Conservation (phyloP, 2,797 vertebrate genomes). For the Thamnophis elegans region DNA sequence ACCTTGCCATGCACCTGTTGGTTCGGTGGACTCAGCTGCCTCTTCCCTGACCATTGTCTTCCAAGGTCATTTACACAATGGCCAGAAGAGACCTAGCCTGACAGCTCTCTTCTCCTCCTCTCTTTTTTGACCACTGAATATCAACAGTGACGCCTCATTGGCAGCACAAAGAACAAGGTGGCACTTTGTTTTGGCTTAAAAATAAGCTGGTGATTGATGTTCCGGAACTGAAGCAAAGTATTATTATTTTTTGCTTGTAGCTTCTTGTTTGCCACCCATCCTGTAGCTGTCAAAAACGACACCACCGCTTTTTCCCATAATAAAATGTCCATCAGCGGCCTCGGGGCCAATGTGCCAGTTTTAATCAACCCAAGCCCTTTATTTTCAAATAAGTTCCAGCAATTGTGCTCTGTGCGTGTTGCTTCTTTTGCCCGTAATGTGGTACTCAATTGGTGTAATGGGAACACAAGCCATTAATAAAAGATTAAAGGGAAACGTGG, state of each 20-base stretch:
- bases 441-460: conserved; percentile 62
- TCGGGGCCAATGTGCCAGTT: conserved; percentile 41
- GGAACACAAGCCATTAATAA: conserved; percentile 71
- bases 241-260: neutral
- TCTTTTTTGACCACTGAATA: neutral
- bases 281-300: conserved; percentile 50
- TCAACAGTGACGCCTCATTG: conserved; percentile 18
- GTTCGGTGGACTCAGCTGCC: neutral
- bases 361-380: conserved; percentile 53
- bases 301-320: neutral
- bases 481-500: conserved; percentile 63
- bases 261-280: neutral
- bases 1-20: neutral
- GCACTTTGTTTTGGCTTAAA: conserved; percentile 38
- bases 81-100: neutral
- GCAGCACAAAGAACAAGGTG: conserved; percentile 25
- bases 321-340: conserved; percentile 50
- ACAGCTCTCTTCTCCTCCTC: neutral
- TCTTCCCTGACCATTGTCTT: neutral
- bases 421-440: conserved; percentile 49
- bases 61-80: neutral
- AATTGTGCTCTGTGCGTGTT: conserved; percentile 42
- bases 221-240: conserved; percentile 38
- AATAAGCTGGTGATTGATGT: conserved; percentile 25
- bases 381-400: conserved; percentile 57